Evolutionary conservation across 2,113 vertebrate species (phyloP), one percentile per base, ranked within the genome.

Genomic region (Menura novaehollandiae): DNA sequence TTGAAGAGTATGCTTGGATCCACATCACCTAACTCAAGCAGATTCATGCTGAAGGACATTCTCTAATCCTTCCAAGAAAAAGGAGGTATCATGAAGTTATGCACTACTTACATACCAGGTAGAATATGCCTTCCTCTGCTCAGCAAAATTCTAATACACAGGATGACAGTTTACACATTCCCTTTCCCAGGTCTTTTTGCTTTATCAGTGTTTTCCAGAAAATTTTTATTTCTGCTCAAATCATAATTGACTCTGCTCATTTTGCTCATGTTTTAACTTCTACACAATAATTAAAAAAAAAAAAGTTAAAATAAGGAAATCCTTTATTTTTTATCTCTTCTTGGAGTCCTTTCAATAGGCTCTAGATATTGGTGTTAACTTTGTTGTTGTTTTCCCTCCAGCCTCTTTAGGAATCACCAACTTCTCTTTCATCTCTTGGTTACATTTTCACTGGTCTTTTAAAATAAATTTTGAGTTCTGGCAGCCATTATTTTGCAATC

Each of bases 301-400:
- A 37, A 4, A 21, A 52, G 33, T 2, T 2, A 10, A 68, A 46
- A 49, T 8, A 22, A 8, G 5, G 8, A 47, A 0, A 32, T 19
- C 2, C 2, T 64, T 77, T 59, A n/a, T 74, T 88, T 93, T 17
- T 49, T 56, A 15, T 51, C 23, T 72, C 15, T 59, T 88, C 28
- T 69, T 47, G 24, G 24, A 64, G 6, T 69, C 23, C 13, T 66
- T 41, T 32, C 15, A 52, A 28, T 22, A 66, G 26, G 26, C 17
- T 69, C 35, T 52, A 46, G 26, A 62, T 69, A 66, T 6, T 35
- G 16, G 11, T 52, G 28, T 44, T 91, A 52, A 60, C 17, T n/a
- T 72, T 41, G 15, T 30, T 21, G 22, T 6, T 80, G 32, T 67
- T 92, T 93, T 84, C 39, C 28, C 22, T 81, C 17, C 51, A 95